These are phyloP conservation scores for Aphis craccivora DNA, from an alignment of 1,140 invertebrate genomes.

Conservation along the genomic window DNA sequence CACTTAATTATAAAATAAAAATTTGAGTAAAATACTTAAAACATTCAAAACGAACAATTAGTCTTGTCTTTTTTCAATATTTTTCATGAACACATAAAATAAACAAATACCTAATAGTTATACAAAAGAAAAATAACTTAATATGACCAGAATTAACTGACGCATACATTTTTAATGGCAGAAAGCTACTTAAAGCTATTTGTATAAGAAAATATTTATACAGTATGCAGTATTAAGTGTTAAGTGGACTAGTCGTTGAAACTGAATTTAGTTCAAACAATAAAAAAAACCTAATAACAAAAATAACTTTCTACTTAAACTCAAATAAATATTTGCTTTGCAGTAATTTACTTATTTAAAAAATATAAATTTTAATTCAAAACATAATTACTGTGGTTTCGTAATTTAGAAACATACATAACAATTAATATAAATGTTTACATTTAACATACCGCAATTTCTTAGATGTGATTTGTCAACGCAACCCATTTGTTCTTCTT, in stretches of 20 bases:
- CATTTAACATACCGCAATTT: constrained; percentile 65
- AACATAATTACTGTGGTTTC: neutral
- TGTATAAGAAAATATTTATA: neutral
- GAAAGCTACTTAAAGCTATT: neutral
- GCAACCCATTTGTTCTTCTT: constrained; percentile 63
- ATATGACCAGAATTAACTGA: neutral
- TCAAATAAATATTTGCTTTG: neutral
- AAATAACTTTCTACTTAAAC: neutral
- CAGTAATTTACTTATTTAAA: neutral
- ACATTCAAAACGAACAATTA: neutral
- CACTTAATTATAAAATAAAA: neutral
- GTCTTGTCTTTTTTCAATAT: neutral
- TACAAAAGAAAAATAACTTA: neutral
- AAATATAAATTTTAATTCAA: neutral
- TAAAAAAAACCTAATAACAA: neutral
- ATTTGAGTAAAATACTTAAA: neutral
- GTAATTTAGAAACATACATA: neutral
- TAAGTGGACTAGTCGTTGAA: too few species aligned
- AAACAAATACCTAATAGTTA: neutral
- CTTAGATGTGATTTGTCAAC: constrained; percentile 65
- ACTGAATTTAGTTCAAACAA: neutral
- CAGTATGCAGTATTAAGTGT: neutral
- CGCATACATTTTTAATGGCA: neutral
- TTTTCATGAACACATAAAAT: neutral
- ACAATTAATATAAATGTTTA: neutral